Evolutionary conservation across 2,113 vertebrate genomes (phyloP), one percentile per base, ranked within the genome.

Genomic region (Piprites chloris): DNA sequence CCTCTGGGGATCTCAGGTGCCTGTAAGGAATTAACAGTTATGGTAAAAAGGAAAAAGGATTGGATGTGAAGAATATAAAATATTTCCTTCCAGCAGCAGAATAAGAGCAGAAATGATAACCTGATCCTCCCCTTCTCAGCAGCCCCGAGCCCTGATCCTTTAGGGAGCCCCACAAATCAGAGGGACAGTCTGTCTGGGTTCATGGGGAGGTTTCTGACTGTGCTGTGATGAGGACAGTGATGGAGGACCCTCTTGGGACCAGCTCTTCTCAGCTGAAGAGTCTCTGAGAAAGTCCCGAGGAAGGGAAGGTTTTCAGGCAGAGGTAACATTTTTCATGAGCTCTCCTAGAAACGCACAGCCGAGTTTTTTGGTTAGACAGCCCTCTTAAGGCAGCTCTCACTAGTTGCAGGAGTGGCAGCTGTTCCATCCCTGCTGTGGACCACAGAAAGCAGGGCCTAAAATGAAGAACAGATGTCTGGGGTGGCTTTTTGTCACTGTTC

Each of bases 291-390:
- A 41, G 47, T 28, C 80, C 73, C 14, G 81, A 9, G 69, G 9
- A 39, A 23, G 47, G 44, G 55, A 76, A 12, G 78, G 8, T 39
- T 69, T 63, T 14, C 90, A 13, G 46, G 53, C 41, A 52, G 88
- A 73, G 63, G 49, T 6, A 83, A 24, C 28, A 2, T 49, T 66
- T 79, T 23, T 66, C 76, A 88, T 23, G 11, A 15, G 67, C 83
- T 66, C 37, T 42, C 0, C 75, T 12, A 2, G 33, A 17, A 39
- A 41, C 0, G 27, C 46, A 3, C 32, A 21, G 85, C 20, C 0
- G 22, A 91, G 94, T 3, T 90, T 92, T 82, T 87, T 95, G 90
- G 42, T 97, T 93, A 96, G 94, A 96, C 94, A 95, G 94, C 93
- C 93, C 94, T 95, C 93, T 96, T 69, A 88, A 94, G 94, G 96